Percentiles rank a stretch among this genome's conserved stretches.
These are phyloP conservation scores for Epicampocera succincta DNA, from an alignment of 2,888 invertebrate genomes.

Conservation along the genomic window DNA sequence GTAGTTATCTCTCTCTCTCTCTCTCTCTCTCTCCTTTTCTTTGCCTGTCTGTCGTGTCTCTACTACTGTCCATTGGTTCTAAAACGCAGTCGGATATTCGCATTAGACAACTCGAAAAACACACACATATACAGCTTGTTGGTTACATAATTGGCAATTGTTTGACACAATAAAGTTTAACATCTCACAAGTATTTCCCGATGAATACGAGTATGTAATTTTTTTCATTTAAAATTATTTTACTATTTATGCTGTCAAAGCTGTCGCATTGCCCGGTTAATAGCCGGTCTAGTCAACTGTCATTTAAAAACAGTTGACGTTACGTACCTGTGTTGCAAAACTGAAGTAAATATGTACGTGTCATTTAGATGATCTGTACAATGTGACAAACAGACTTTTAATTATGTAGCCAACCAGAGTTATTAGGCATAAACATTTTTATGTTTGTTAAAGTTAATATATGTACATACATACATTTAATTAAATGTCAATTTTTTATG, in stretches of 20 bases:
- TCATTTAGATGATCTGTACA: conserved; percentile 40
- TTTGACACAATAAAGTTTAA: conserved; percentile 60
- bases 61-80: conserved; percentile 44
- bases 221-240: conserved; percentile 1
- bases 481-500: too few relatives aligned
- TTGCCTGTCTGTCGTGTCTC: too few relatives aligned
- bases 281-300: conserved; percentile 60
- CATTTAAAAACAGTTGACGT: conserved; percentile 57
- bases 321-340: conserved; percentile 26
- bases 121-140: conserved; percentile 29
- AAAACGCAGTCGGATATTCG: conserved; percentile 4
- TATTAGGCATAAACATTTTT: conserved; percentile 1
- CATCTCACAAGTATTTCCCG: conserved; percentile 20
- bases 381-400: not conserved
- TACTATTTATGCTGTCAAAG: conserved; percentile 36
- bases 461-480: too few relatives aligned
- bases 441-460: too few relatives aligned
- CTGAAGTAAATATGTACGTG: conserved; percentile 33
- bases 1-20: conserved; percentile 54
- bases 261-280: conserved; percentile 46
- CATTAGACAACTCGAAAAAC: conserved; percentile 19
- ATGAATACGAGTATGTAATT: not conserved
- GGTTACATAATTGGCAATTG: conserved; percentile 62
- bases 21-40: too few relatives aligned
- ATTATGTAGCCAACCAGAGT: not conserved